Evolutionary conservation across 2,113 vertebrate species (phyloP).

Genomic region (Nanger granti): DNA sequence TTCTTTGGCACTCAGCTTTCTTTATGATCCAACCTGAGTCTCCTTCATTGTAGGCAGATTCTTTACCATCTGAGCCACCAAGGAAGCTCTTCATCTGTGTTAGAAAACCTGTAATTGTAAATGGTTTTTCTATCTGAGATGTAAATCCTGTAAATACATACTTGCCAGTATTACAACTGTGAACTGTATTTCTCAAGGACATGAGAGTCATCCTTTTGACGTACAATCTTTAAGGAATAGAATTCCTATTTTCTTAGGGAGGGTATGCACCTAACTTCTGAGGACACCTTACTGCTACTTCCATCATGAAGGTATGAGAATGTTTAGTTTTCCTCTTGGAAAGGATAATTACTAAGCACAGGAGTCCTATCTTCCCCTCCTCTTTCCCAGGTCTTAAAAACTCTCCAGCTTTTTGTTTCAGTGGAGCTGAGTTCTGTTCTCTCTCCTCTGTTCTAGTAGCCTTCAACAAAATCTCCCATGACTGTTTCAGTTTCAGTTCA

Average conservation of each 20-base stretch:
- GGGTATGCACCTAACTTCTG: background rate
- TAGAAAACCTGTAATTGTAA: background rate
- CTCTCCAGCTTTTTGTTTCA: background rate
- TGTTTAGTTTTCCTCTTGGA: background rate
- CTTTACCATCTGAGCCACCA: background rate
- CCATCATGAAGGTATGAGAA: background rate
- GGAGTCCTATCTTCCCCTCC: background rate
- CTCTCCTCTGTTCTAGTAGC: background rate
- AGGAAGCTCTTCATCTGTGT: background rate
- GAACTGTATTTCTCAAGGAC: background rate
- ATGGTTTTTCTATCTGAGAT: background rate
- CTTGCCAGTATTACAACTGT: background rate
- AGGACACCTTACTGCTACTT: background rate
- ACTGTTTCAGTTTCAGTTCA: background rate
- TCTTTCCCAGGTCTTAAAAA: background rate
- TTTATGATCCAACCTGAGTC: background rate
- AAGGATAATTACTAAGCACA: background rate
- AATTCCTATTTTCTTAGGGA: background rate
- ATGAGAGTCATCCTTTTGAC: background rate
- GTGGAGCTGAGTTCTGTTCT: background rate
- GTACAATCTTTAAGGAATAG: background rate
- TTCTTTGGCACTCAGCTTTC: background rate
- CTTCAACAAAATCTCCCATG: background rate
- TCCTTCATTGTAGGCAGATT: background rate
- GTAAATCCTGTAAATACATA: background rate